Conservation (phyloP, 2,113 vertebrate genomes). For the Thamnophis sirtalis region DNA sequence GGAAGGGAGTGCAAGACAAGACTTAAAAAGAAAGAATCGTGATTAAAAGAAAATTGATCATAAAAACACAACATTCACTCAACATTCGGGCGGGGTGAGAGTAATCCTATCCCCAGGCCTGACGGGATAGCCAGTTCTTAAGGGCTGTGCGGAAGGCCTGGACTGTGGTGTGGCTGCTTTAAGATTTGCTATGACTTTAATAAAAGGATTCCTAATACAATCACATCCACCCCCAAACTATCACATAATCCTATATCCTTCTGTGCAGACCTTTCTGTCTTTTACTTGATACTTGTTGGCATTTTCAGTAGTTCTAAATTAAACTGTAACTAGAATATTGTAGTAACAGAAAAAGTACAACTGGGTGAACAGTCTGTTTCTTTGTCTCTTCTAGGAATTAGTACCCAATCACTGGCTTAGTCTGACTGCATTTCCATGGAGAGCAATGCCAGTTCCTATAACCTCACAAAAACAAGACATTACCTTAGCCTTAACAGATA, state of each 20-base stretch:
- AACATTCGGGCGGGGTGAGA: too few relatives aligned
- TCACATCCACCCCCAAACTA: background rate
- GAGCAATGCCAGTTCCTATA: background rate
- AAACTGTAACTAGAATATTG: background rate
- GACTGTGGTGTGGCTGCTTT: background rate
- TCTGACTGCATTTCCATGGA: background rate
- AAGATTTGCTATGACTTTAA: background rate
- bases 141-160: too few relatives aligned
- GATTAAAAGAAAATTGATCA: too few relatives aligned
- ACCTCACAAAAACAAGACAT: background rate
- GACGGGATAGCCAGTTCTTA: too few relatives aligned
- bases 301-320: background rate
- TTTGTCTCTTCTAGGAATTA: background rate
- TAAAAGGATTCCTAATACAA: background rate
- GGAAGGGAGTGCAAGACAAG: too few relatives aligned
- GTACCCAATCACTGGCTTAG: background rate
- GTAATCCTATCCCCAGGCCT: too few relatives aligned
- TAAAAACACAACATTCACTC: too few relatives aligned
- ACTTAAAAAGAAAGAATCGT: too few relatives aligned
- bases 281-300: background rate
- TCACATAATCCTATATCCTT: background rate
- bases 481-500: background rate
- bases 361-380: background rate
- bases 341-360: background rate
- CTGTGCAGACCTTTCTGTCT: background rate